These are phyloP conservation scores for Prionchulus punctatus DNA, from an alignment of 2,888 invertebrate genomes.

Conservation along the genomic window DNA sequence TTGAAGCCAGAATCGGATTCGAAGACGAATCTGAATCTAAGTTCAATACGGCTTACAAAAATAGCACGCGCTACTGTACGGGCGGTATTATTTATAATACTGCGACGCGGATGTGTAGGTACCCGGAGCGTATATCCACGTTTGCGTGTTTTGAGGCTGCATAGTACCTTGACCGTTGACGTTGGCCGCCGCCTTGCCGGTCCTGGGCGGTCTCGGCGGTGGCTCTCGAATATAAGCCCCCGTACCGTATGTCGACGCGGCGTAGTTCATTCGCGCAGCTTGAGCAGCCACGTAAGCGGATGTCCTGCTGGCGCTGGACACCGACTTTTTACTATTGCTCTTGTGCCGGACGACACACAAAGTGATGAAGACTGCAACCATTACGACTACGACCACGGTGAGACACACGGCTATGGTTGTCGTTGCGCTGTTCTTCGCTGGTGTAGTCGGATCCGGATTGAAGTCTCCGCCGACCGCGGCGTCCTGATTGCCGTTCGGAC, in stretches of 20 bases:
- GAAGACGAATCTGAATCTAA: too few relatives aligned
- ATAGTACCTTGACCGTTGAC: not conserved
- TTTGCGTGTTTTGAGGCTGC: constrained; percentile 10
- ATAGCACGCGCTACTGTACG: too few relatives aligned
- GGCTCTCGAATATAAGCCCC: not conserved
- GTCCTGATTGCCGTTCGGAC: not conserved
- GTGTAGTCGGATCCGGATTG: not conserved
- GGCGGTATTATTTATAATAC: constrained; percentile 16
- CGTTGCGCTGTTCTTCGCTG: constrained; percentile 14
- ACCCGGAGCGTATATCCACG: constrained; percentile 25
- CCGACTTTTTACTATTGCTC: not conserved
- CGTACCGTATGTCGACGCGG: constrained; percentile 9
- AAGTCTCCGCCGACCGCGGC: not conserved
- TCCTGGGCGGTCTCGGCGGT: not conserved
- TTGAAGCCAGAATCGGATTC: too few relatives aligned
- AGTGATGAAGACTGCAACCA: constrained; percentile 23
- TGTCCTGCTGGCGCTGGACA: constrained; percentile 20
- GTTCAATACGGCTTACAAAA: too few relatives aligned
- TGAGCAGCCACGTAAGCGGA: constrained; percentile 24
- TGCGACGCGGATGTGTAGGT: constrained; percentile 19
- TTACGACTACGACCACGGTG: constrained; percentile 23
- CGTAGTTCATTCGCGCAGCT: constrained; percentile 18
- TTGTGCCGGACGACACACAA: constrained; percentile 23
- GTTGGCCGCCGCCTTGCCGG: constrained; percentile 5
- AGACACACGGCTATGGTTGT: constrained; percentile 24